A percentile compares a stretch with the other conserved stretches of the same genome.
phyloP scores from a whole-genome alignment of 2,888 invertebrate genomes.

The Nineta flava region DNA sequence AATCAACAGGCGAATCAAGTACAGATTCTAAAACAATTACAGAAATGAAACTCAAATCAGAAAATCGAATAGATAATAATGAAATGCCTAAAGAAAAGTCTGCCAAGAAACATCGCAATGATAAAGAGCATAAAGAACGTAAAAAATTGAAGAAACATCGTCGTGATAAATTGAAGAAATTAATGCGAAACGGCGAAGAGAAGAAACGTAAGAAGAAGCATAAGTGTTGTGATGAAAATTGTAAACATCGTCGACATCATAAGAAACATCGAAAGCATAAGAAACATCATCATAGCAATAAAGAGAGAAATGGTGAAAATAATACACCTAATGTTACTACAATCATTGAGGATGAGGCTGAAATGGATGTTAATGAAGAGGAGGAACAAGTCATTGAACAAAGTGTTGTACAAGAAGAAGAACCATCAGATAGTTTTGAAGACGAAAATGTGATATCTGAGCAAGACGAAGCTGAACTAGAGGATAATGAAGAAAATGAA shows the following conservation, averaged over 20 bases:
- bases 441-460: constrained; percentile 13
- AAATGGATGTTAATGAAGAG: constrained; percentile 28
- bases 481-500: constrained; percentile 31
- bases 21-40: constrained; percentile 13
- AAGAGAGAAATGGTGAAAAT: constrained; percentile 10
- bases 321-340: constrained; percentile 28
- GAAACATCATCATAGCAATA: constrained; percentile 46
- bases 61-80: neutral
- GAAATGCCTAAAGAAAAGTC: neutral
- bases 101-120: constrained; percentile 16
- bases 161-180: constrained; percentile 44
- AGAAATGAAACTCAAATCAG: constrained; percentile 10
- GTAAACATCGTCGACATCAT: constrained; percentile 59
- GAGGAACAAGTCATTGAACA: constrained; percentile 10
- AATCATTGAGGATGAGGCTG: constrained; percentile 28
- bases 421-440: constrained; percentile 11
- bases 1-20: constrained; percentile 13
- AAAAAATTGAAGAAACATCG: constrained; percentile 53
- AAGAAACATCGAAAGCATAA: constrained; percentile 66
- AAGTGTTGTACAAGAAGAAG: constrained; percentile 8
- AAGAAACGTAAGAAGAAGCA: constrained; percentile 54
- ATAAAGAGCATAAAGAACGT: constrained; percentile 39
- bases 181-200: constrained; percentile 29
- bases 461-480: constrained; percentile 25
- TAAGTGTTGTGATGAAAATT: constrained; percentile 50